Evolutionary conservation across 2,888 invertebrate genomes (phyloP), one percentile per base, ranked within the genome.

Genomic region (Shargacucullia verbasci): DNA sequence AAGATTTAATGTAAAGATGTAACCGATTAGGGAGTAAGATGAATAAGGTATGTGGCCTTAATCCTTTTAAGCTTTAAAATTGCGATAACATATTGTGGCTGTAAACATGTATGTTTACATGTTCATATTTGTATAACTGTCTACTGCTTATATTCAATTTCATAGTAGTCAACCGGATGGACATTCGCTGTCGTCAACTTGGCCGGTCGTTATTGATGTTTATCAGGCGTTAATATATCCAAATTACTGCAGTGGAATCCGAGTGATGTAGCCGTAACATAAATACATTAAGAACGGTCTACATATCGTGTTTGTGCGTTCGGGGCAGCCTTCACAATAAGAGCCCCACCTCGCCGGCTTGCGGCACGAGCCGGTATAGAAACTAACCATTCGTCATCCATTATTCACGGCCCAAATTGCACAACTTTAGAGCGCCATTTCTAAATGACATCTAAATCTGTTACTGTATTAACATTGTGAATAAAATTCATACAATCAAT

Each of bases 371-470:
- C 84, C 78, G 80, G 81, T 83, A 90, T 87, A 87, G 88, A 91
- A 89, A 87, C 89, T 82, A 81, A 79, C 88, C 90, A 93, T 94
- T 89, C 92, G 89, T 94, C 94, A 93, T 92, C 90, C 90, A 92
- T 94, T 94, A 94, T 94, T 86, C 93, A 94, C 93, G 93, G 92
- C 89, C 92, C 89, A 91, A 93, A 94, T 94, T 94, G 93, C 92
- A 90, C 93, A 94, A 94, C 90, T 94, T 92, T 92, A 92, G 88
- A 94, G 91, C 91, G 92, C 93, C 91, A 93, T 94, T 93, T 92
- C 92, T 91, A 94, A 94, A 93, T 94, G 94, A 94, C 94, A 92
- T 93, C 94, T 93, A 93, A 94, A 93, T 93, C 93, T 93, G 93
- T 93, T 93, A 92, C 87, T 93, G 93, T 93, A 93, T 94, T 93